These are phyloP conservation scores for Holacanthella duospinosa DNA, from an alignment of 2,888 invertebrate species.

Conservation along the genomic window DNA sequence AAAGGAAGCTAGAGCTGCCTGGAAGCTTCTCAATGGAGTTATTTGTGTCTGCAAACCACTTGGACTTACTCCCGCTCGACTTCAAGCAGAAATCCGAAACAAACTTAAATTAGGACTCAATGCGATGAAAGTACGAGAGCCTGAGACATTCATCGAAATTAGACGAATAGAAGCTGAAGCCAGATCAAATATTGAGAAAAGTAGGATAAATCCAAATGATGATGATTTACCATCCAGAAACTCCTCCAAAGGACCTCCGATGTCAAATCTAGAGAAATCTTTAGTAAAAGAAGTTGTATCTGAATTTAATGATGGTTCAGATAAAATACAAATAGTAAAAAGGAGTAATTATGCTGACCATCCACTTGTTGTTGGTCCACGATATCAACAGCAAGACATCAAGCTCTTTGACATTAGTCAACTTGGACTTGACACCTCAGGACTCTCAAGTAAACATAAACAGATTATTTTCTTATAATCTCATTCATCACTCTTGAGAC, in stretches of 20 bases:
- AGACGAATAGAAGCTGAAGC: slow-evolving; percentile 15
- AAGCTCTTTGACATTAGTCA: slow-evolving; percentile 51
- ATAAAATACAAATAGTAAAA: slow-evolving; percentile 45
- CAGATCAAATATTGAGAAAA: background rate
- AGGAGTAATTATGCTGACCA: slow-evolving; percentile 62
- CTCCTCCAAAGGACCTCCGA: background rate
- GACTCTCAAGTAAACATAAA: slow-evolving; percentile 60
- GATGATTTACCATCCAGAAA: background rate
- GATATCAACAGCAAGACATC: slow-evolving; percentile 60
- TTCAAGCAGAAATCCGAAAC: slow-evolving; percentile 50
- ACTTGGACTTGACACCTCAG: slow-evolving; percentile 58
- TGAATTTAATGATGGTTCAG: slow-evolving; percentile 20
- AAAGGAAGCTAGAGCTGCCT: slow-evolving; percentile 44
- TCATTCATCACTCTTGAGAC: background rate
- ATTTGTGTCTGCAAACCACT: slow-evolving; percentile 70
- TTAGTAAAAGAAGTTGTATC: slow-evolving; percentile 13
- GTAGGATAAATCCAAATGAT: too few species aligned
- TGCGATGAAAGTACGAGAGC: slow-evolving; percentile 53
- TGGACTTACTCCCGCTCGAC: slow-evolving; percentile 47
- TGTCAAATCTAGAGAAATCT: slow-evolving; percentile 8
- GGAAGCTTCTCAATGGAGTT: slow-evolving; percentile 59
- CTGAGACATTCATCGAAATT: slow-evolving; percentile 38
- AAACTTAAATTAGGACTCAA: slow-evolving; percentile 62
- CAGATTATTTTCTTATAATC: slow-evolving; percentile 1
- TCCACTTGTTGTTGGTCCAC: slow-evolving; percentile 61